phyloP scores from a whole-genome alignment of 1,140 invertebrate species.

The Macrobrachium rosenbergii region DNA sequence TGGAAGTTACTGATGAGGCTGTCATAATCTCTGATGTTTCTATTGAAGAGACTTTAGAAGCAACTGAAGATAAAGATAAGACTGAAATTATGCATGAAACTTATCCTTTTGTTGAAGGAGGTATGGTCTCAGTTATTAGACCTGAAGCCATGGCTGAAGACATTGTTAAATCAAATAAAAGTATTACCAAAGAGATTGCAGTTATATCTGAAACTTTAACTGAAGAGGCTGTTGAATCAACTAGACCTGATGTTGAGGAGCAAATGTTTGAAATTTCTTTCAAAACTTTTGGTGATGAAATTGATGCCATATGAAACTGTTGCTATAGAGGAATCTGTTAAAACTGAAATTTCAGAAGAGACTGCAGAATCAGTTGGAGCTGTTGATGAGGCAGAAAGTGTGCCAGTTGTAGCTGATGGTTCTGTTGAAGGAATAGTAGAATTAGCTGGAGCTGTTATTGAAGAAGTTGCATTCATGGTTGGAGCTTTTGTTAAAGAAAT shows the following conservation, averaged over 20 bases:
- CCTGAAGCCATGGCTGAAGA: too few relatives aligned
- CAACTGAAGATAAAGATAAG: neutral
- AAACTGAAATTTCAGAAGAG: too few relatives aligned
- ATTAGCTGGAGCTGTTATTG: neutral
- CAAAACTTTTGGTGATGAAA: too few relatives aligned
- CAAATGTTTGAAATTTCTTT: too few relatives aligned
- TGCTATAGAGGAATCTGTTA: too few relatives aligned
- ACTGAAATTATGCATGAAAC: too few relatives aligned
- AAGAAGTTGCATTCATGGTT: neutral
- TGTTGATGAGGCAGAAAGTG: neutral
- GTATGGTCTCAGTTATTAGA: too few relatives aligned
- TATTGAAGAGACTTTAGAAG: neutral
- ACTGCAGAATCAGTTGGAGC: neutral
- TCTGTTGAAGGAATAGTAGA: neutral
- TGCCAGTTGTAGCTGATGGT: neutral
- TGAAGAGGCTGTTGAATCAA: neutral
- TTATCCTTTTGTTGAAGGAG: too few relatives aligned
- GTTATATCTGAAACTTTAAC: too few relatives aligned
- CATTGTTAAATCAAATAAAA: too few relatives aligned
- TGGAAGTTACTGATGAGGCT: neutral
- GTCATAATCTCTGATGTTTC: neutral
- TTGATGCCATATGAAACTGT: too few relatives aligned
- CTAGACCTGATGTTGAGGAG: neutral
- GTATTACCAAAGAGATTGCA: too few relatives aligned
- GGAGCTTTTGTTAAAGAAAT: conserved; percentile 12